Evolutionary conservation across 2,888 invertebrate species (phyloP), one percentile per base, ranked within the genome.

Genomic region (Linyphia triangularis): DNA sequence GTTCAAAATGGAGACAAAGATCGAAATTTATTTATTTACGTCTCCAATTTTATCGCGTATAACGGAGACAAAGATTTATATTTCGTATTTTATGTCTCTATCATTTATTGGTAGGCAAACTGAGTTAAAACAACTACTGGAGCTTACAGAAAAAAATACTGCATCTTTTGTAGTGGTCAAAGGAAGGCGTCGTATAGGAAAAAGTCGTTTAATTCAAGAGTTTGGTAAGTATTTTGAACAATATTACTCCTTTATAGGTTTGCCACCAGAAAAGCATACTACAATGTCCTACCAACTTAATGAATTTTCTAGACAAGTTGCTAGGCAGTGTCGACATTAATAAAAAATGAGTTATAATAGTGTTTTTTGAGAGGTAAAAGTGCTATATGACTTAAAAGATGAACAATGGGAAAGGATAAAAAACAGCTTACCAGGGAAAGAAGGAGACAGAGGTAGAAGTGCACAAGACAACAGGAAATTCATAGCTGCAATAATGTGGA

Each of bases 1-100:
- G 51, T n/a, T 51, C n/a, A 51, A 51, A 51, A 51, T 51, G 51
- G 51, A 51, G 51, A 51, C 51, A 51, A 51, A n/a, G n/a, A n/a
- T n/a, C n/a, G n/a, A n/a, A n/a, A 51, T 51, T 51, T 51, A 51
- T 51, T 51, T 51, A 51, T 51, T 51, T 51, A 51, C 51, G 10
- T 51, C 51, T 7, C 51, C 51, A 51, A 51, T 43, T 43, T 43
- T 43, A 43, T 43, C 43, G n/a, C n/a, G n/a, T 16, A 43, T 43
- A 43, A 43, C n/a, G 43, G 43, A 43, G 43, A 43, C 43, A 43
- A 43, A 43, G 43, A 43, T 43, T 43, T 43, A 43, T 43, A 43
- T 43, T 43, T 43, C n/a, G 43, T 43, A 43, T 43, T 43, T 43
- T 43, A 43, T 43, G 43, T 43, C 43, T 43, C 43, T 6, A 43